Evolutionary conservation across 2,888 invertebrate species (phyloP), one percentile per base, ranked within the genome.

Genomic region (Myopa testacea): DNA sequence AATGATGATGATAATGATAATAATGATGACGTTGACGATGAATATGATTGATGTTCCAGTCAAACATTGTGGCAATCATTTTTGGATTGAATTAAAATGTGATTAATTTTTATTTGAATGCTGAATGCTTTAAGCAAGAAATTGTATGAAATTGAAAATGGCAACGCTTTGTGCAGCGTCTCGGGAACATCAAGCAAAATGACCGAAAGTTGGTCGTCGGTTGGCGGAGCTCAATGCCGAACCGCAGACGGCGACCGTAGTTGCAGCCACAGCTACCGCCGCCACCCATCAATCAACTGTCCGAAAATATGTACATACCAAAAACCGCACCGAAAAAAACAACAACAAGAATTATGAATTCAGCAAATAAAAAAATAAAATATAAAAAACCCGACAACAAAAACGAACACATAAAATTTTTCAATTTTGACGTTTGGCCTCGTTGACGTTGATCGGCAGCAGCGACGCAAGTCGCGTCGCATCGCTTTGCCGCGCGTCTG

Each of bases 261-360:
- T 37, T 5, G 37, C 45, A n/a, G n/a, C 40, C 40, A 19, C 45
- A n/a, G 6, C 68, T 3, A 50, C 60, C n/a, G 10, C 65, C 74
- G 50, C 38, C 58, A 69, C 69, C 74, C 69, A 69, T 68, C 75
- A 75, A 75, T 75, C 75, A 75, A 75, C 40, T 34, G 75, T 75
- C 68, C 45, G 50, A 75, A 75, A 75, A 52, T 45, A 67, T 52
- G 72, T 6, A 65, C 19, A 63, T 63, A 52, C 74, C 50, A 52
- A 16, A 38, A 52, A 70, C 34, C n/a, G 37, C 50, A 52, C 40
- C 62, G 14, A 74, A n/a, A 74, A 65, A 26, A 37, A 16, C 7
- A 72, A 72, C 60, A 70, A 19, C 26, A 70, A 55, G 6, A 34
- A 52, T 7, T 19, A 34, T 19, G 5, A 38, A 52, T 26, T 12